Conservation (phyloP, 1,140 invertebrate genomes). For the Gonatopus flavifemur region DNA sequence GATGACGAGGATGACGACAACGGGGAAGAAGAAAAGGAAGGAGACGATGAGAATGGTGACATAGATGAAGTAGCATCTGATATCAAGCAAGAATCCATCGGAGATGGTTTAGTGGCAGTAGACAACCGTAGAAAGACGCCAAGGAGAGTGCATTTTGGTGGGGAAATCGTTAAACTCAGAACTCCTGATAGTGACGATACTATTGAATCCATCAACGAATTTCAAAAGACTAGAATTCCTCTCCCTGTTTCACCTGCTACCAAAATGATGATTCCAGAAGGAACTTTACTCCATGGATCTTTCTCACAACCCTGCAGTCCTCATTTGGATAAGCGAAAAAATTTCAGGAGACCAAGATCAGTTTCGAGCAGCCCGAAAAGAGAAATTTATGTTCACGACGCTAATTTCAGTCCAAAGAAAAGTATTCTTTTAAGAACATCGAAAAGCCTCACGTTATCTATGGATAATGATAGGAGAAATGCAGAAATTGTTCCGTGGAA, state of each 20-base stretch:
- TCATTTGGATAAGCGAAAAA: constrained; percentile 9
- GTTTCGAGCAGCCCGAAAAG: constrained; percentile 51
- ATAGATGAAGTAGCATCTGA: no score
- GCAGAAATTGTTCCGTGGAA: no score
- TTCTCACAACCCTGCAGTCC: constrained; percentile 36
- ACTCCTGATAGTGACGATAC: constrained; percentile 76
- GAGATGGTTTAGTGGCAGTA: constrained; percentile 48
- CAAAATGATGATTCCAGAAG: constrained; percentile 41
- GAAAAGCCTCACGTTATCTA: constrained; percentile 1
- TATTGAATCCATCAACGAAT: constrained; percentile 18
- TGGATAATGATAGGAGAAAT: no score
- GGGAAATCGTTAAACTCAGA: constrained; percentile 78
- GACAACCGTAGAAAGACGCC: constrained; percentile 16
- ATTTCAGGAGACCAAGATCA: constrained; percentile 13
- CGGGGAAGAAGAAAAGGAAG: constrained; percentile 62
- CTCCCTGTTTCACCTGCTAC: constrained; percentile 51
- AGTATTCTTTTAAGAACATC: constrained; percentile 34
- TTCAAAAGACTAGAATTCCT: constrained; percentile 43
- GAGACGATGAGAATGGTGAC: constrained; percentile 49
- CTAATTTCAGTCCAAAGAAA: constrained; percentile 49
- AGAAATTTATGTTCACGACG: constrained; percentile 43
- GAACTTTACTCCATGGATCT: constrained; percentile 17
- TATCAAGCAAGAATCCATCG: constrained; percentile 58
- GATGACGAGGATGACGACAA: constrained; percentile 33
- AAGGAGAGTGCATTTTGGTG: constrained; percentile 75